Conservation (phyloP, 92 coral and sea anemone species). For the Siderastrea radians region DNA sequence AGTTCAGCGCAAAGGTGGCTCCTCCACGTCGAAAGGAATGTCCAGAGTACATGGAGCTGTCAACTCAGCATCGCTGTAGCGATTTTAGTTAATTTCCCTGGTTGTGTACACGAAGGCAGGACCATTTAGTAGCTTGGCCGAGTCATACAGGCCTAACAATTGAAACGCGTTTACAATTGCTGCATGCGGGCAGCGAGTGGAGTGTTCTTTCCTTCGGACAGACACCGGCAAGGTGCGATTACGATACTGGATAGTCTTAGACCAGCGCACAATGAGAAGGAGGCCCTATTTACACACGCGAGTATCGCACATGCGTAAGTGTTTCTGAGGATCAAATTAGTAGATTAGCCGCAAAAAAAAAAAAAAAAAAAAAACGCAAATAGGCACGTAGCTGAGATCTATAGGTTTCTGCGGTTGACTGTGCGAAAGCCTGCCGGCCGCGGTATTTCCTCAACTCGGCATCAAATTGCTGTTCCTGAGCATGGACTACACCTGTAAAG, state of each 20-base stretch:
- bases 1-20: constrained; percentile 49
- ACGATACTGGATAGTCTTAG: constrained; percentile 44
- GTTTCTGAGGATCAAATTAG: constrained; percentile 36
- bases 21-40: constrained; percentile 58
- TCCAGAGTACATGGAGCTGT: constrained; percentile 25
- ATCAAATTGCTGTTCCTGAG: too few relatives aligned
- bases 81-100: constrained; percentile 6
- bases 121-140: neutral
- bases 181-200: constrained; percentile 20
- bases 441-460: too few relatives aligned
- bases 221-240: constrained; percentile 51
- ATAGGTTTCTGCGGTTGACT: too few relatives aligned
- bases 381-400: too few relatives aligned
- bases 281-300: constrained; percentile 48
- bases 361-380: too few relatives aligned
- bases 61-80: constrained; percentile 16
- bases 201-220: constrained; percentile 38
- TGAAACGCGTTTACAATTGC: constrained; percentile 25
- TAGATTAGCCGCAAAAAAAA: too few relatives aligned
- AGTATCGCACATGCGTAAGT: constrained; percentile 34
- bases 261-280: constrained; percentile 44
- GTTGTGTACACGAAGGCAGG: constrained; percentile 33
- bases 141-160: constrained; percentile 1
- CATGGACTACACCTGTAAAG: too few relatives aligned
- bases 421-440: too few relatives aligned